Conservation (phyloP, 2,888 invertebrate species). For the Pomacea canaliculata region DNA sequence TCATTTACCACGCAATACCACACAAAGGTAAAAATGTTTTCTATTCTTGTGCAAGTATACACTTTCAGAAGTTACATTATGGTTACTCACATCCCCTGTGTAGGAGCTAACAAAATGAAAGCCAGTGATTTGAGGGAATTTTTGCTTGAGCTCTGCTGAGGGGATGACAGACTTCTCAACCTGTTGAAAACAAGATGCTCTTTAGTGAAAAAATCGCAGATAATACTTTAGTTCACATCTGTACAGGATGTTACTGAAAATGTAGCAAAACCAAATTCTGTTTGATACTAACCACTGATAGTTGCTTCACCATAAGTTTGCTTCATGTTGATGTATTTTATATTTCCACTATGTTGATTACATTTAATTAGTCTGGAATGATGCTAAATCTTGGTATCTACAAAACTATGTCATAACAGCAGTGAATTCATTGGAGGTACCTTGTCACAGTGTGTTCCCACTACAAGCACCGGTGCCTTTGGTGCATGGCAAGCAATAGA, state of each 20-base stretch:
- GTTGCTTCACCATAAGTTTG: no score
- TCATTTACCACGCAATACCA: no score
- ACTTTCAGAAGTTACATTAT: no score
- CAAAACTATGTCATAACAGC: background rate
- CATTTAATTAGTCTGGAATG: no score
- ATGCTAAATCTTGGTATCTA: no score
- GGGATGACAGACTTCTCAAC: constrained; percentile 62
- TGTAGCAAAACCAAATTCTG: background rate
- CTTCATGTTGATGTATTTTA: no score
- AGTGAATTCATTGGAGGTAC: constrained; percentile 37
- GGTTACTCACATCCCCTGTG: constrained; percentile 55
- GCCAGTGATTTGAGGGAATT: constrained; percentile 66
- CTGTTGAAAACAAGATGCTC: constrained; percentile 32
- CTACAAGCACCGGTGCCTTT: constrained; percentile 66
- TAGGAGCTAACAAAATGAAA: constrained; percentile 67
- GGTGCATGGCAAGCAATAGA: constrained; percentile 69
- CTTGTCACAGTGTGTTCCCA: constrained; percentile 69
- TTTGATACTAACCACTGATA: no score
- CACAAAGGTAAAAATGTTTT: no score
- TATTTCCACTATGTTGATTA: no score
- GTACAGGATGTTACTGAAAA: background rate
- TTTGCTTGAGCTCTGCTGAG: constrained; percentile 52
- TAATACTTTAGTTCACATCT: background rate
- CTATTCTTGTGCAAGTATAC: no score
- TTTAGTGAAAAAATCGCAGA: no score